Conservation (phyloP, 2,797 vertebrate species). For the Carduelis carduelis region DNA sequence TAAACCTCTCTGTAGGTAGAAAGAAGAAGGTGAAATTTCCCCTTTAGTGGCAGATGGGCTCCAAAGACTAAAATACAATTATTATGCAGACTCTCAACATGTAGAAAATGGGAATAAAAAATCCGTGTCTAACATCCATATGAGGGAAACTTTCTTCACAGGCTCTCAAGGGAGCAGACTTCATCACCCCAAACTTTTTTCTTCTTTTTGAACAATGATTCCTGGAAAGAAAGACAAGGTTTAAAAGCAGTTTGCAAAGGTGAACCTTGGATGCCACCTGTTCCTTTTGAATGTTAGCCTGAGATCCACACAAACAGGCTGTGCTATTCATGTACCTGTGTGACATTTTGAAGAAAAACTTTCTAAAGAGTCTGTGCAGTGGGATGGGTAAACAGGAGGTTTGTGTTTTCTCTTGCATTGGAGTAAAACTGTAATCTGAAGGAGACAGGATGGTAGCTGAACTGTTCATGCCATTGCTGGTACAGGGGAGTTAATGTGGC, state of each 20-base stretch:
- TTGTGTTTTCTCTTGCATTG: not conserved
- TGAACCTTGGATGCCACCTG: not conserved
- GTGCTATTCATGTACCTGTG: not conserved
- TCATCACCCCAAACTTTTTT: conserved; percentile 18
- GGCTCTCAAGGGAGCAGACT: not conserved
- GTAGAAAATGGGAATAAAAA: conserved; percentile 45
- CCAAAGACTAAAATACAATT: conserved; percentile 52
- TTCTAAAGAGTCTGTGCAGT: not conserved
- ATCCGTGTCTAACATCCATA: not conserved
- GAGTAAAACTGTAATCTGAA: not conserved
- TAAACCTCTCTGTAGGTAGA: conserved; percentile 47
- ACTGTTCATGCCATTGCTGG: not conserved
- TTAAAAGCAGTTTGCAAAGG: not conserved
- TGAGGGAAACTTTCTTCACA: conserved; percentile 24
- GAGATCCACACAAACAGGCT: not conserved
- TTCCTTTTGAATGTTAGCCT: not conserved
- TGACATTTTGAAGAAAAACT: conserved; percentile 7
- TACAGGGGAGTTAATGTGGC: not conserved
- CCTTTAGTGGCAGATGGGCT: conserved; percentile 42
- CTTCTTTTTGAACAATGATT: conserved; percentile 6
- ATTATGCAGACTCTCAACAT: conserved; percentile 37
- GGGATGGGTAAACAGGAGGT: not conserved
- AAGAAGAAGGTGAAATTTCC: conserved; percentile 43
- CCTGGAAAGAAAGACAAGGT: not conserved
- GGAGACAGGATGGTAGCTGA: not conserved